Evolutionary conservation across 1,140 invertebrate species (phyloP), one percentile per base, ranked within the genome.

Genomic region (Bradysia coprophila): DNA sequence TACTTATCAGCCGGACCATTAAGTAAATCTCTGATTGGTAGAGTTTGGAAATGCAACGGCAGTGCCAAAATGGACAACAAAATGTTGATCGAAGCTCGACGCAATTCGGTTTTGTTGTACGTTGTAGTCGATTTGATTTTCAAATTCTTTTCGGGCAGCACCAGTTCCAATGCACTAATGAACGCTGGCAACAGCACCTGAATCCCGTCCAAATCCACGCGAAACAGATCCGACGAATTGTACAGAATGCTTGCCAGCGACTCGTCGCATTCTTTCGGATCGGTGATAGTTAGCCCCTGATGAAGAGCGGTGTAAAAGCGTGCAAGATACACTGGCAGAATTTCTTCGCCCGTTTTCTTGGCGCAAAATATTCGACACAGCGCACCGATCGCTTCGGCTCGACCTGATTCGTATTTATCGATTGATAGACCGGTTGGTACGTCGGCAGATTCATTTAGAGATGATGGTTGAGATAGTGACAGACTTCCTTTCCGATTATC

Each of bases 351-450:
- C 13, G 90, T 92, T 63, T 92, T 92, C 60, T 96, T 95, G 0
- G 92, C 80, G 61, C 91, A 96, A 54, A 98, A 86, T 51, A 98
- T 91, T 51, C 92, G 71, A 63, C 91, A 96, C 4, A 98, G 63
- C 5, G 92, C 81, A 1, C 91, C 94, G 47, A 97, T 72, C 3
- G 95, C 94, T 65, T 97, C 92, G 0, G 95, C 93, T 49, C 87
- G 70, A 2, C 95, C 95, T 48, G 76, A 72, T 54, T 83, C 77
- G 52, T 78, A 81, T 49, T 75, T 75, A 50, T 79, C 76, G 43
- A 76, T 77, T 9, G 56, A 59, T 21, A 61, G 34, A 0, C 54
- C 51, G 13, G 50, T 50, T n/a, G 58, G 57, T 36, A 61, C 33
- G 20, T 51, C 54, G 15, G 50, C 48, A 0, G 53, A 51, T 45